Percentiles rank a stretch among this genome's conserved stretches.
Conservation (phyloP, 2,888 invertebrate species). For the Pterostichus madidus region DNA sequence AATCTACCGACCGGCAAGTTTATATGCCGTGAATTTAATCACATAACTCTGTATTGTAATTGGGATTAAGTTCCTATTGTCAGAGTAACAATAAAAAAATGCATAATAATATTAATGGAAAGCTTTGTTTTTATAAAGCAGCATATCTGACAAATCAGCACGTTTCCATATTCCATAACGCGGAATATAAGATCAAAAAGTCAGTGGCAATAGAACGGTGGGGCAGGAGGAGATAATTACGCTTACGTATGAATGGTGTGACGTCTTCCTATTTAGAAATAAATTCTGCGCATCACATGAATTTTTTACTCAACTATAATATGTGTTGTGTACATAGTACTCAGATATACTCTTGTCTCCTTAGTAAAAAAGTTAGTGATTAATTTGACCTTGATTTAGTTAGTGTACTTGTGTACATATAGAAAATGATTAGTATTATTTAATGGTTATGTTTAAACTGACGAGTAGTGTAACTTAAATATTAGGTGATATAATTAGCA, state of each 20-base stretch:
- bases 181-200: slow-evolving; percentile 17
- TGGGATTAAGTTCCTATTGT: no score
- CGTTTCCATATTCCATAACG: slow-evolving; percentile 12
- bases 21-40: no score
- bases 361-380: slow-evolving; percentile 19
- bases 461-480: neutral
- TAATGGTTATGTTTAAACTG: slow-evolving; percentile 28
- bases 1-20: no score
- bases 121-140: neutral
- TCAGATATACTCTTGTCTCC: slow-evolving; percentile 11
- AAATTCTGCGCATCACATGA: slow-evolving; percentile 55
- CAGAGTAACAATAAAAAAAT: no score
- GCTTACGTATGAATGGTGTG: slow-evolving; percentile 58
- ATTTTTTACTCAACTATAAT: slow-evolving; percentile 42
- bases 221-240: slow-evolving; percentile 25
- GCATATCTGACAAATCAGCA: slow-evolving; percentile 12
- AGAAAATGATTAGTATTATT: slow-evolving; percentile 46
- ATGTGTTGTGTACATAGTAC: slow-evolving; percentile 29
- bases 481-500: no score
- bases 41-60: no score
- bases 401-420: slow-evolving; percentile 12
- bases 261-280: slow-evolving; percentile 21
- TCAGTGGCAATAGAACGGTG: slow-evolving; percentile 20
- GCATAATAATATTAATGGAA: neutral
- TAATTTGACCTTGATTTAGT: slow-evolving; percentile 45